Conservation (phyloP, 2,113 vertebrate species). For the Anoura caudifer region DNA sequence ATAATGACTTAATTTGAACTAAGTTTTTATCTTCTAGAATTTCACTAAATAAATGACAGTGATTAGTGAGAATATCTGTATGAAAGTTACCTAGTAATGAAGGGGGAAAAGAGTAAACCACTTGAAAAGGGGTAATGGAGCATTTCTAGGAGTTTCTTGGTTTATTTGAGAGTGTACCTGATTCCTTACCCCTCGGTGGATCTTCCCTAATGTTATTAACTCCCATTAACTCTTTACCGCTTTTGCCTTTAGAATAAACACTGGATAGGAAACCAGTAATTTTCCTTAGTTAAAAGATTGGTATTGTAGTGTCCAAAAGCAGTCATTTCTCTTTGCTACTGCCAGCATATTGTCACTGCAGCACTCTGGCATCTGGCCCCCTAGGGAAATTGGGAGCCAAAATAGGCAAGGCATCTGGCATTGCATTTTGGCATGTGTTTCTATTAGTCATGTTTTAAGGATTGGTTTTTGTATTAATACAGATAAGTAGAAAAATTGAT, state of each 20-base stretch:
- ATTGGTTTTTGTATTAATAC: neutral
- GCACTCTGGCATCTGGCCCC: neutral
- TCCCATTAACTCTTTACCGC: neutral
- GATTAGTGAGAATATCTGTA: neutral
- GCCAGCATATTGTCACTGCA: neutral
- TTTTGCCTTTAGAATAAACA: constrained; percentile 43
- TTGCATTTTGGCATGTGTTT: constrained; percentile 40
- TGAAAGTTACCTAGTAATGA: neutral
- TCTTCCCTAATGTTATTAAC: neutral
- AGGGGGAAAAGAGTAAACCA: constrained; percentile 16
- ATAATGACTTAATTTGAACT: constrained; percentile 31
- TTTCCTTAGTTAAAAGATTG: neutral
- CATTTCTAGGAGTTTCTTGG: neutral
- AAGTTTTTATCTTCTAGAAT: constrained; percentile 28
- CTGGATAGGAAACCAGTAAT: neutral
- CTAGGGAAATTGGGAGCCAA: neutral
- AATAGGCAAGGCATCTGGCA: constrained; percentile 24
- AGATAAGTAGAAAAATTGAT: constrained; percentile 22
- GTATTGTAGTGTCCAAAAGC: neutral
- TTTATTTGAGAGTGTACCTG: neutral
- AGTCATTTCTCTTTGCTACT: neutral
- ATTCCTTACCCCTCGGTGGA: neutral
- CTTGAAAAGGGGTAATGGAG: neutral
- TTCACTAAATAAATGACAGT: constrained; percentile 33
- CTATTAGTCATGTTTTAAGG: constrained; percentile 17